Evolutionary conservation across 2,113 vertebrate species (phyloP).

Genomic region (Dicentrarchus labrax): DNA sequence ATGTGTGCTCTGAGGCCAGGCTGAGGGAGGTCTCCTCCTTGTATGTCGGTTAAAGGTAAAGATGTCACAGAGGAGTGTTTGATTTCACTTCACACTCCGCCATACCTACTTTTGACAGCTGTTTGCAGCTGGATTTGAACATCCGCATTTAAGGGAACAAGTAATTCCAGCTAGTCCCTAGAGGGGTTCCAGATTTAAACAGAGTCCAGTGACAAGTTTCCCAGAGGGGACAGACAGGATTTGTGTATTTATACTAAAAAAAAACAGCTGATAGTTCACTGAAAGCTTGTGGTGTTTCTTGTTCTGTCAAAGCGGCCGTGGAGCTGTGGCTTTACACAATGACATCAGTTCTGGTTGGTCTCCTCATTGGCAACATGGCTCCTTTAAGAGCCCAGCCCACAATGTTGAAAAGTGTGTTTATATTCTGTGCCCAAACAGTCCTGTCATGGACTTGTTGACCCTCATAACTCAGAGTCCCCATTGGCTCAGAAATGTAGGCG

Average conservation of each 20-base stretch:
- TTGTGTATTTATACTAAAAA: constrained; percentile 2
- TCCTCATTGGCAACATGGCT: neutral
- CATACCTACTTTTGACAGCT: neutral
- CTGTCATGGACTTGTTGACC: constrained; percentile 49
- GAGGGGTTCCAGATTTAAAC: neutral
- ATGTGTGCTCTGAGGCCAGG: neutral
- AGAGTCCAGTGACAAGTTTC: neutral
- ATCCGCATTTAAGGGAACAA: constrained; percentile 1
- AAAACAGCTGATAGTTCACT: constrained; percentile 31
- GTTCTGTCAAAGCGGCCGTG: neutral
- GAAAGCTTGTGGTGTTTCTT: neutral
- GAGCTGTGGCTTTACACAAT: neutral
- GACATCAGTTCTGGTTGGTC: neutral
- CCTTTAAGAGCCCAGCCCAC: constrained; percentile 46
- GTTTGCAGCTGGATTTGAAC: constrained; percentile 36
- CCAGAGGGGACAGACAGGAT: constrained; percentile 3
- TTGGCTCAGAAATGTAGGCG: constrained; percentile 39
- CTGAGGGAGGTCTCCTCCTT: constrained; percentile 9
- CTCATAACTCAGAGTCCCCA: constrained; percentile 5
- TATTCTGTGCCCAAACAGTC: constrained; percentile 21
- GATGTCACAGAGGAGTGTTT: constrained; percentile 49
- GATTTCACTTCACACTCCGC: constrained; percentile 28
- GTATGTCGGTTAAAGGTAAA: constrained; percentile 68
- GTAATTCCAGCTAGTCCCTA: constrained; percentile 29
- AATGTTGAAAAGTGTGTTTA: constrained; percentile 40